These are phyloP conservation scores for Puffinus mauretanicus DNA, from an alignment of 2,113 vertebrate genomes.

Conservation along the genomic window DNA sequence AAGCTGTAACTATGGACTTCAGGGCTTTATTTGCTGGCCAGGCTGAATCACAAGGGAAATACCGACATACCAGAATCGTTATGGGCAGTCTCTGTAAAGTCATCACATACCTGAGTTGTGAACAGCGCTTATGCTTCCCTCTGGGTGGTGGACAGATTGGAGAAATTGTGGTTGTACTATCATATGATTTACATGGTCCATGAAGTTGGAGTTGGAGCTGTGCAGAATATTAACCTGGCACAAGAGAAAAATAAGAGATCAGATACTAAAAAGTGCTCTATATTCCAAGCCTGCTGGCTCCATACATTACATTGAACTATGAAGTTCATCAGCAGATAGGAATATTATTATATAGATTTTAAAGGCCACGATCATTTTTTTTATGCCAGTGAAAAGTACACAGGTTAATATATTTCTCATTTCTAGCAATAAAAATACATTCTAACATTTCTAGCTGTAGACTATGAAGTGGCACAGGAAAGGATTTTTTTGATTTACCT, in stretches of 20 bases:
- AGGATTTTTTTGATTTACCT: background rate
- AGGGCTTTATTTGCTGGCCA: background rate
- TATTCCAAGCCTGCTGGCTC: background rate
- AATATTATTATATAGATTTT: background rate
- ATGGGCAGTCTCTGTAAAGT: background rate
- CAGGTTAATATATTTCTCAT: background rate
- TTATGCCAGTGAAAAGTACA: background rate
- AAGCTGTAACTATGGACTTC: background rate
- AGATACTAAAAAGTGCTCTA: background rate
- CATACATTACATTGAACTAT: background rate
- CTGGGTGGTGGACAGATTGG: conserved; percentile 82
- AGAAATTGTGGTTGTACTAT: conserved; percentile 86
- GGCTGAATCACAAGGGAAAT: background rate
- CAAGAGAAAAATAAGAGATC: background rate
- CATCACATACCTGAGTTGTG: conserved; percentile 78
- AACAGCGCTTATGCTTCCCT: conserved; percentile 66
- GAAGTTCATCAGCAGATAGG: background rate
- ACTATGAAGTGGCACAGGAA: background rate
- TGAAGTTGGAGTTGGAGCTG: conserved; percentile 76
- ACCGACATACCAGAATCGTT: background rate
- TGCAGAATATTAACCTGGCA: conserved; percentile 87
- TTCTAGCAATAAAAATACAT: background rate
- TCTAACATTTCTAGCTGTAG: background rate
- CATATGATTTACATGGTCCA: conserved; percentile 83
- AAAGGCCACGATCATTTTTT: background rate